Conservation (phyloP, 2,888 invertebrate genomes). For the Orthosia cruda region DNA sequence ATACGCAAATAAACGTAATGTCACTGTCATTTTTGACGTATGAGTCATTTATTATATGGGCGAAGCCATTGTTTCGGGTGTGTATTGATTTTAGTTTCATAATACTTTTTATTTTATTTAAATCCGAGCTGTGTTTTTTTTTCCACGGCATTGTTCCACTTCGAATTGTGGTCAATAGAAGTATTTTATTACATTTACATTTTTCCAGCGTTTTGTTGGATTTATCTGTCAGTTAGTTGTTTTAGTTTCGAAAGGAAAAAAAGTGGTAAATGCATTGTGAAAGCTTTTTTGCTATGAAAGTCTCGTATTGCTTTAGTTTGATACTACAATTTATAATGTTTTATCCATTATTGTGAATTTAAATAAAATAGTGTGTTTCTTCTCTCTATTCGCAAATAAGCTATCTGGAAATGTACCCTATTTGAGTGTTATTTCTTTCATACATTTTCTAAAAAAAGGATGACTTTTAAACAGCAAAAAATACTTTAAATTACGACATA, state of each 20-base stretch:
- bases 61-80: constrained; percentile 35
- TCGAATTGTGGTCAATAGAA: background rate
- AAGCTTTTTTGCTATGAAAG: background rate
- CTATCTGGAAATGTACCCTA: background rate
- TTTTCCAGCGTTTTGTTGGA: background rate
- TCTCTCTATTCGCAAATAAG: background rate
- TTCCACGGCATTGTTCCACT: background rate
- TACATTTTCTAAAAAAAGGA: background rate
- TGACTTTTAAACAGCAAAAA: background rate
- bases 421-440: background rate
- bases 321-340: background rate
- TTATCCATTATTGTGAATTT: background rate
- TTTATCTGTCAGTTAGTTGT: background rate
- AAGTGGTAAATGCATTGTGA: too few species aligned
- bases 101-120: constrained; percentile 14
- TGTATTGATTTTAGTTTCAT: constrained; percentile 48
- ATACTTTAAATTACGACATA: background rate
- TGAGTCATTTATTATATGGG: constrained; percentile 49
- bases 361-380: background rate
- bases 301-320: background rate
- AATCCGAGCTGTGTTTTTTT: background rate
- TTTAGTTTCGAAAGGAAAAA: background rate
- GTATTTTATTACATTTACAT: background rate
- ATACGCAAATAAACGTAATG: constrained; percentile 52
- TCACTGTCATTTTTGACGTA: constrained; percentile 60